phyloP scores from a whole-genome alignment of 2,113 vertebrate species.

The Dicaeum eximium region DNA sequence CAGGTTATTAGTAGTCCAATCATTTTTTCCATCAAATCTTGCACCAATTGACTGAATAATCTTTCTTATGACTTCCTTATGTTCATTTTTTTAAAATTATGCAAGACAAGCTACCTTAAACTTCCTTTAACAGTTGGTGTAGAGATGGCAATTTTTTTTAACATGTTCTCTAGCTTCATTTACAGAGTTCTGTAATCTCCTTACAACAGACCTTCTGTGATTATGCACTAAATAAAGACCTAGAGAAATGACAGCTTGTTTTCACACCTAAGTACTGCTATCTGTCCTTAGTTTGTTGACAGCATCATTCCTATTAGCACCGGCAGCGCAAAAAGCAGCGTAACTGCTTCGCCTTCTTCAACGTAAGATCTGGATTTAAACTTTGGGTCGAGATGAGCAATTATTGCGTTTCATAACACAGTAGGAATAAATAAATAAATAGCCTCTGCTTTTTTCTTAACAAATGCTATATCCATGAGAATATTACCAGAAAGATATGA shows the following conservation, averaged over 20 bases:
- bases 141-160: conserved; percentile 14
- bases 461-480: background rate
- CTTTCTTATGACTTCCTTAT: background rate
- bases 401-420: background rate
- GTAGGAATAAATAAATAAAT: background rate
- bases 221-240: conserved; percentile 25
- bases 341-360: background rate
- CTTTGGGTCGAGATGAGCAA: background rate
- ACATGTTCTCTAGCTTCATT: background rate
- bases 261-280: conserved; percentile 18
- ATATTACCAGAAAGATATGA: background rate
- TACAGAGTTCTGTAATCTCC: conserved; percentile 46
- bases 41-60: background rate
- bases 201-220: conserved; percentile 44
- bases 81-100: background rate
- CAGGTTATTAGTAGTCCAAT: background rate
- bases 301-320: background rate
- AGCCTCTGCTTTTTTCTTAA: background rate
- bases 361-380: background rate
- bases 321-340: background rate
- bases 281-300: background rate
- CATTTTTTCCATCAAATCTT: background rate
- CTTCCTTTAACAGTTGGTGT: background rate
- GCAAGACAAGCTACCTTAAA: background rate
- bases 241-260: background rate